These are phyloP conservation scores for Andrena chrysosceles DNA, from an alignment of 2,888 invertebrate species.

Conservation along the genomic window DNA sequence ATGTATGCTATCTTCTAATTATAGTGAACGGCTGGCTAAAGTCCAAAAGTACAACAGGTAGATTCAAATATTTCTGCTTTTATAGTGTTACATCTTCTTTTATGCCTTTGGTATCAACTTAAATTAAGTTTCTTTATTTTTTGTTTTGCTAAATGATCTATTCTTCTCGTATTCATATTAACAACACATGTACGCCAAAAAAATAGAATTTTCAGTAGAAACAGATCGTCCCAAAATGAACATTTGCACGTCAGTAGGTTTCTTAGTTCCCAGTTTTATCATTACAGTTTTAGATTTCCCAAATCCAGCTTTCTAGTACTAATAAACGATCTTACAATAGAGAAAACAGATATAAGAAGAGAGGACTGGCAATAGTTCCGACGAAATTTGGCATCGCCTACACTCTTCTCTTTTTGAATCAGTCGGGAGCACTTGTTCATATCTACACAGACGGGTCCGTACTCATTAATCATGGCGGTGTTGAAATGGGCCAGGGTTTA, in stretches of 20 bases:
- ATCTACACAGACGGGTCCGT: constrained; percentile 96
- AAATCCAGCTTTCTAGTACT: not conserved
- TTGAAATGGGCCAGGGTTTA: constrained; percentile 98
- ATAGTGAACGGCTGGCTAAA: constrained; percentile 86
- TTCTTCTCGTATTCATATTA: no score
- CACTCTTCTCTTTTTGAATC: constrained; percentile 91
- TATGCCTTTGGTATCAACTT: not conserved
- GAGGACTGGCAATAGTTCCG: constrained; percentile 93
- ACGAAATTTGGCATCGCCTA: constrained; percentile 95
- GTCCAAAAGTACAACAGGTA: constrained; percentile 91
- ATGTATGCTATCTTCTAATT: constrained; percentile 89
- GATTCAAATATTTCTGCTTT: constrained; percentile 59
- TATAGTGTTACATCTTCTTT: not conserved
- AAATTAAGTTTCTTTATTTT: no score
- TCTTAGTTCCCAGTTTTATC: no score
- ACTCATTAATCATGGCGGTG: constrained; percentile 95
- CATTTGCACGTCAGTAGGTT: no score
- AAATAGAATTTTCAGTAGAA: not conserved
- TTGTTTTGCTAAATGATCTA: no score
- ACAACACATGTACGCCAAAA: no score
- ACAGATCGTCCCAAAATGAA: not conserved
- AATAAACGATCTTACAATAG: constrained; percentile 84
- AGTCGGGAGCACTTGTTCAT: constrained; percentile 94
- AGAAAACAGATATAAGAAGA: constrained; percentile 93
- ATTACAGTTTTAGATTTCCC: no score